A percentile compares a stretch with the other conserved stretches of the same genome.
These are phyloP conservation scores for Drosophila anomalipes DNA, from an alignment of 2,888 invertebrate species.

Conservation along the genomic window DNA sequence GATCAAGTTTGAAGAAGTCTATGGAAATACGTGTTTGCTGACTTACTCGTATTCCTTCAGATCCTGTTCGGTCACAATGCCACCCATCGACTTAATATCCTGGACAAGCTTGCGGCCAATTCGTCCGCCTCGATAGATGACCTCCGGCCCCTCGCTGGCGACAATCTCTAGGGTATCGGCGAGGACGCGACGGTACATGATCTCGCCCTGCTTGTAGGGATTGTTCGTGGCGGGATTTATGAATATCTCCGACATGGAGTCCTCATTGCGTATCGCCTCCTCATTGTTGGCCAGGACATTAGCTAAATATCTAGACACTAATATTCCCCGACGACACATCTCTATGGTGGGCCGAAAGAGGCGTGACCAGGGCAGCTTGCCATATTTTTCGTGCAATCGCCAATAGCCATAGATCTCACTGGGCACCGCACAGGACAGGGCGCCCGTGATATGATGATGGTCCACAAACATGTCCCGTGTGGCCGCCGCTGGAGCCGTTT, in stretches of 20 bases:
- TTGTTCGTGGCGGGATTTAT: conserved; percentile 87
- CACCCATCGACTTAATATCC: conserved; percentile 90
- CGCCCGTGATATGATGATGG: conserved; percentile 74
- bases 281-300: conserved; percentile 86
- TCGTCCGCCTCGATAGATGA: conserved; percentile 93
- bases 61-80: conserved; percentile 92
- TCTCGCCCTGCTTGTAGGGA: conserved; percentile 87
- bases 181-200: conserved; percentile 88
- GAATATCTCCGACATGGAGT: conserved; percentile 88
- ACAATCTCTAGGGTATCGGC: conserved; percentile 90
- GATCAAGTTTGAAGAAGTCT: not conserved
- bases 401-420: conserved; percentile 95
- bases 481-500: conserved; percentile 90
- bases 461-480: conserved; percentile 89
- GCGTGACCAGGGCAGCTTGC: conserved; percentile 91
- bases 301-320: conserved; percentile 89
- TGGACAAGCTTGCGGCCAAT: conserved; percentile 86
- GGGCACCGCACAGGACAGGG: conserved; percentile 92
- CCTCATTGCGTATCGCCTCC: conserved; percentile 87
- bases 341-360: conserved; percentile 92
- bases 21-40: not conserved
- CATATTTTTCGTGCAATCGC: conserved; percentile 90
- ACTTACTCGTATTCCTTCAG: conserved; percentile 89
- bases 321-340: conserved; percentile 90
- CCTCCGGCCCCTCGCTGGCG: conserved; percentile 88